Evolutionary conservation across 2,797 vertebrate species (phyloP).

Genomic region (Falco berigora): DNA sequence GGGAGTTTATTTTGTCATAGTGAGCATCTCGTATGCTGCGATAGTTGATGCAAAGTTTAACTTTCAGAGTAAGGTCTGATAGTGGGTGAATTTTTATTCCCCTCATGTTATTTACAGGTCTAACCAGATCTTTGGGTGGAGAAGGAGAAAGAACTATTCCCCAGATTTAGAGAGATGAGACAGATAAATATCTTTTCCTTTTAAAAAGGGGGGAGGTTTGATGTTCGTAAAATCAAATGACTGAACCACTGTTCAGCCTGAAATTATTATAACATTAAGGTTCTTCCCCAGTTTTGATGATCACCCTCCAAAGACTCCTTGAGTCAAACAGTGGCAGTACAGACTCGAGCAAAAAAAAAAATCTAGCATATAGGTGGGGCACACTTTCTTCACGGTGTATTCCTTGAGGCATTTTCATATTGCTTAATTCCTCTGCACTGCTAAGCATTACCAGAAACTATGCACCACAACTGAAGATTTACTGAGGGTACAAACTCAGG

Average conservation of each 20-base stretch:
- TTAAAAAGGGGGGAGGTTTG: neutral
- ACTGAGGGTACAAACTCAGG: neutral
- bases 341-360: neutral
- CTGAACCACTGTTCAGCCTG: neutral
- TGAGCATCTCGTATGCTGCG: neutral
- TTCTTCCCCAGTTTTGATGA: neutral
- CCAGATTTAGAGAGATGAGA: neutral
- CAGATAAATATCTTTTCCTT: neutral
- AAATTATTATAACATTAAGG: neutral
- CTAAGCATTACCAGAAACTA: neutral
- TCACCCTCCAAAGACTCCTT: neutral
- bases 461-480: neutral
- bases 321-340: neutral
- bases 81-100: neutral
- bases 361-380: constrained; percentile 4
- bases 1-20: neutral
- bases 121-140: neutral
- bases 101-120: neutral
- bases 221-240: neutral
- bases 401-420: constrained; percentile 21
- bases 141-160: neutral
- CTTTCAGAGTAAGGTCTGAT: neutral
- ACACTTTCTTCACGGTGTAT: neutral
- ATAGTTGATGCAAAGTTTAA: neutral
- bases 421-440: neutral